Percentiles rank a stretch among this genome's conserved stretches.
These are phyloP conservation scores for Ctenopoma kingsleyae DNA, from an alignment of 2,797 vertebrate genomes.

Conservation along the genomic window DNA sequence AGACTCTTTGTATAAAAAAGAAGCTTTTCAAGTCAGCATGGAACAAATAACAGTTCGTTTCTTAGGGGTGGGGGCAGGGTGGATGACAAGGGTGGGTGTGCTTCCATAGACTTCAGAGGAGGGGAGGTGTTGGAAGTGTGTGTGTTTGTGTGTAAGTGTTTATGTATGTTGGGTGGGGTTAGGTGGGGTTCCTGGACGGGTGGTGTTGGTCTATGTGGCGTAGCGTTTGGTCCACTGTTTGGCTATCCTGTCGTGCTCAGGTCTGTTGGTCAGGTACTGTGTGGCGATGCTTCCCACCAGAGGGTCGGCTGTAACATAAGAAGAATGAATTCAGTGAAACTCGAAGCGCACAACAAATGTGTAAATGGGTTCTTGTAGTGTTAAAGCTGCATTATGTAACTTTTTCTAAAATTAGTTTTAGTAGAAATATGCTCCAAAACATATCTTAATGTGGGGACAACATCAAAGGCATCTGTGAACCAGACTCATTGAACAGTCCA, in stretches of 20 bases:
- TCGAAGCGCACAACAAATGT: neutral
- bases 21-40: constrained; percentile 87
- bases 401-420: neutral
- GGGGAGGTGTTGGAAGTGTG: constrained; percentile 22
- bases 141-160: constrained; percentile 26
- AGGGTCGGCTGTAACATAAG: constrained; percentile 87
- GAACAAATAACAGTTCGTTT: constrained; percentile 82
- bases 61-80: constrained; percentile 32
- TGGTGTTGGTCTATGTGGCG: constrained; percentile 86
- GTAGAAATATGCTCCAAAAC: too few species aligned
- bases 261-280: constrained; percentile 95
- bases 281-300: constrained; percentile 95
- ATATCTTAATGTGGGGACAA: too few species aligned
- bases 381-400: neutral
- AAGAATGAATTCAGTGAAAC: constrained; percentile 8
- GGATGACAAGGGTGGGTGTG: constrained; percentile 67
- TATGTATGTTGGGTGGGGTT: constrained; percentile 83
- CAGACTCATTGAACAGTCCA: too few species aligned
- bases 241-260: constrained; percentile 97
- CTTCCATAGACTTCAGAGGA: constrained; percentile 68
- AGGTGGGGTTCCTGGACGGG: constrained; percentile 43
- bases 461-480: too few species aligned
- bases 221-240: constrained; percentile 98
- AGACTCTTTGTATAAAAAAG: constrained; percentile 86
- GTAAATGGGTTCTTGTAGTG: neutral